phyloP scores from a whole-genome alignment of 2,113 vertebrate genomes.

The Sylvilagus bachmani region DNA sequence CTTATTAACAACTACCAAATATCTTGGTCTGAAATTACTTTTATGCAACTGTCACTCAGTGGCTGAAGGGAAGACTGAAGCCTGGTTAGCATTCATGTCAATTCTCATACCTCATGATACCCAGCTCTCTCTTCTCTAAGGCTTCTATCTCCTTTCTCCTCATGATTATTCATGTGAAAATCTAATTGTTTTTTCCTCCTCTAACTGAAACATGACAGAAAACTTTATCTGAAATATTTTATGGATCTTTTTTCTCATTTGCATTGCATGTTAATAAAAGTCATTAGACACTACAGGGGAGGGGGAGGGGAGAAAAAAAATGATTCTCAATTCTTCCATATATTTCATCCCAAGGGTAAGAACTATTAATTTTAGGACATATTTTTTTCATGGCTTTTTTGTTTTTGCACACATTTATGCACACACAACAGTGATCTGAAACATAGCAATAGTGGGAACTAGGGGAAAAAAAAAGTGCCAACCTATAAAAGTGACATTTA shows the following conservation, averaged over 20 bases:
- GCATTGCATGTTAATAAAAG: slow-evolving; percentile 10
- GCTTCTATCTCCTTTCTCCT: background rate
- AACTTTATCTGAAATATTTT: slow-evolving; percentile 14
- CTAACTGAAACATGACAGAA: background rate
- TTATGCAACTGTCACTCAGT: background rate
- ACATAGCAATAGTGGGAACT: background rate
- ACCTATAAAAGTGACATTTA: slow-evolving; percentile 57
- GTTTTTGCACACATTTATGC: background rate
- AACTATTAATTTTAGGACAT: background rate
- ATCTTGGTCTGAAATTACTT: background rate
- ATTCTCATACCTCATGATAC: background rate
- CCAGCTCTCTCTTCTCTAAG: background rate
- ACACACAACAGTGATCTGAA: background rate
- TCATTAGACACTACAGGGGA: background rate
- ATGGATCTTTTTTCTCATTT: background rate
- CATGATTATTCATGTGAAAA: background rate
- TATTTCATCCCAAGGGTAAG: background rate
- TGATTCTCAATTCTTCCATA: background rate
- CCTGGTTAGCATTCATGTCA: background rate
- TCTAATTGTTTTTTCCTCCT: background rate
- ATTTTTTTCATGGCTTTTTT: background rate
- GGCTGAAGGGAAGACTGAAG: background rate
- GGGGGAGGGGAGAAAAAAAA: background rate
- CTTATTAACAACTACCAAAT: background rate
- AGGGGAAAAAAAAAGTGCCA: slow-evolving; percentile 50